phyloP scores from a whole-genome alignment of 2,113 vertebrate genomes.

The Neotragus pygmaeus region DNA sequence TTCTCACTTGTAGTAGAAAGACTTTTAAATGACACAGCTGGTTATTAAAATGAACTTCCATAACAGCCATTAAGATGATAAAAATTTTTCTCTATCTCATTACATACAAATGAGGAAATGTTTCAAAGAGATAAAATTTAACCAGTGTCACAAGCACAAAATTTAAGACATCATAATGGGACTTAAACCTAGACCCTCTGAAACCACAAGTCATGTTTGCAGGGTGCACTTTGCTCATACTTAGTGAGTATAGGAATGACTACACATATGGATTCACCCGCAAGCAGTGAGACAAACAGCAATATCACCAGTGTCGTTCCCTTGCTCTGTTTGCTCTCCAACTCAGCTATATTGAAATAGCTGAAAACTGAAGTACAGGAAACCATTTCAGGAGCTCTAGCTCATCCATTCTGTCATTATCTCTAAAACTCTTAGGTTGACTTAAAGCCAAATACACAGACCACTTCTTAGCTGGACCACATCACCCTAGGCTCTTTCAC shows the following conservation, averaged over 20 bases:
- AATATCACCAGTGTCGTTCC: not conserved
- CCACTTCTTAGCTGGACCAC: not conserved
- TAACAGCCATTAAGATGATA: not conserved
- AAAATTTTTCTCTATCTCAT: not conserved
- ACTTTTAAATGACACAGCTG: not conserved
- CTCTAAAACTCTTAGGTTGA: not conserved
- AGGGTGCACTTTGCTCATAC: not conserved
- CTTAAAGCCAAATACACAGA: not conserved
- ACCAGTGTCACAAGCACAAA: not conserved
- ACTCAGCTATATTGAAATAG: not conserved
- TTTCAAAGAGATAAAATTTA: not conserved
- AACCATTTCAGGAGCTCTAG: not conserved
- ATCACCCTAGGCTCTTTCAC: not conserved
- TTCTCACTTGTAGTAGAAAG: not conserved
- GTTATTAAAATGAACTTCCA: not conserved
- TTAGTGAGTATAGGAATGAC: not conserved
- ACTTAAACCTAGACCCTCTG: not conserved
- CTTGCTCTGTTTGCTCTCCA: not conserved
- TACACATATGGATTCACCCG: rapidly evolving
- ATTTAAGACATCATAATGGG: not conserved
- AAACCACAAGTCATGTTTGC: not conserved
- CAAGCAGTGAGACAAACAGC: not conserved
- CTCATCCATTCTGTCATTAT: not conserved
- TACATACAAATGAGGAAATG: not conserved
- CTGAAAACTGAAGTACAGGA: not conserved